Percentiles rank a stretch among this genome's conserved stretches.
These are phyloP conservation scores for Zootermopsis nevadensis DNA, from an alignment of 2,888 invertebrate species.

Conservation along the genomic window DNA sequence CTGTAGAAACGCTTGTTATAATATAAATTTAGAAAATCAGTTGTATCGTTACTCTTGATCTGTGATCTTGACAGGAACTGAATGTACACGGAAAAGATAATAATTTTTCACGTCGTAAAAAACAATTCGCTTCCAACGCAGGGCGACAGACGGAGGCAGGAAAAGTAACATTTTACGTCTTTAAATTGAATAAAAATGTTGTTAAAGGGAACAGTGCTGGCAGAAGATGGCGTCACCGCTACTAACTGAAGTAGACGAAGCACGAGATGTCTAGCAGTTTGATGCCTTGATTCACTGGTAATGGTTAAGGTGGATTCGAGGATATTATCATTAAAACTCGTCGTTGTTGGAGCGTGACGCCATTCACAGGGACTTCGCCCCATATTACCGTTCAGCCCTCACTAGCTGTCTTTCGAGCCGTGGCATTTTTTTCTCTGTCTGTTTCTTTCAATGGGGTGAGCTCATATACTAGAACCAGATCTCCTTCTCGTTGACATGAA, in stretches of 20 bases:
- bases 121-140: conserved; percentile 7
- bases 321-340: conserved; percentile 25
- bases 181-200: conserved; percentile 39
- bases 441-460: conserved; percentile 8
- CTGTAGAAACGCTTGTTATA: neutral
- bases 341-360: conserved; percentile 19
- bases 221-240: neutral
- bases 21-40: neutral
- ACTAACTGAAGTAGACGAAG: neutral
- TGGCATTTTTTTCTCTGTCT: neutral
- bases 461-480: conserved; percentile 23
- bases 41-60: neutral
- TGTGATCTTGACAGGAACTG: neutral
- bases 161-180: conserved; percentile 17
- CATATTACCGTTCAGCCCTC: conserved; percentile 20
- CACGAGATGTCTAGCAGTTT: neutral
- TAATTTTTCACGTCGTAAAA: conserved; percentile 38
- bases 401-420: neutral
- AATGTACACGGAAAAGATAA: neutral
- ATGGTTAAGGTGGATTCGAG: conserved; percentile 18
- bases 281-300: conserved; percentile 32
- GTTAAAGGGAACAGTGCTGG: neutral
- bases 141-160: conserved; percentile 2
- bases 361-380: neutral
- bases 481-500: conserved; percentile 2